Evolutionary conservation across 2,888 invertebrate genomes (phyloP).

Genomic region (Leptogaster cylindrica): DNA sequence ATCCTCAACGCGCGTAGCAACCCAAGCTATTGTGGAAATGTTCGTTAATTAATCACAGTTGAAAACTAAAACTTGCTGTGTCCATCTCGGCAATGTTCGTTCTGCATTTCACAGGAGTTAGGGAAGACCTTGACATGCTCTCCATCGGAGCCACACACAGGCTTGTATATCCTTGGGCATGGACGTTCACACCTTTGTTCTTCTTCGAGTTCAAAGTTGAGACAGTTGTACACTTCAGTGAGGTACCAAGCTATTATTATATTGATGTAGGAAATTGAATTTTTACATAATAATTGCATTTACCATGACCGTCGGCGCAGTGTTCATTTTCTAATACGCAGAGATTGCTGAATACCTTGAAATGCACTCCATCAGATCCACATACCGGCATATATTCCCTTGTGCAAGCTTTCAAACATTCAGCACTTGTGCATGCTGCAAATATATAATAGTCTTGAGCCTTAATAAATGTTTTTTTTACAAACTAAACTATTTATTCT

Average conservation of each 20-base stretch:
- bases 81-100: background rate
- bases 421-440: background rate
- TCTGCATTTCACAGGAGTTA: background rate
- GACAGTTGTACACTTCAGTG: no score
- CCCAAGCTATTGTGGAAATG: no score
- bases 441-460: no score
- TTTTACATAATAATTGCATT: no score
- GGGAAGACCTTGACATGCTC: background rate
- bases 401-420: slow-evolving; percentile 6
- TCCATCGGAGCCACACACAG: slow-evolving; percentile 5
- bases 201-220: background rate
- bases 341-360: slow-evolving; percentile 3
- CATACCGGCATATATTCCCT: slow-evolving; percentile 20
- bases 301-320: slow-evolving; percentile 19
- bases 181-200: background rate
- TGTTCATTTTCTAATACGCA: slow-evolving; percentile 20
- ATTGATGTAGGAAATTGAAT: no score
- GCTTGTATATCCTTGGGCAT: background rate
- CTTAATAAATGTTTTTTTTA: no score
- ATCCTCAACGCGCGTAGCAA: no score
- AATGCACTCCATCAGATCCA: slow-evolving; percentile 24
- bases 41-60: no score
- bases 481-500: no score
- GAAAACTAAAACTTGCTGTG: background rate
- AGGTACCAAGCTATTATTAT: no score